Percentiles rank a stretch among this genome's conserved stretches.
phyloP scores from a whole-genome alignment of 2,888 invertebrate species.

The Entomobrya proxima region DNA sequence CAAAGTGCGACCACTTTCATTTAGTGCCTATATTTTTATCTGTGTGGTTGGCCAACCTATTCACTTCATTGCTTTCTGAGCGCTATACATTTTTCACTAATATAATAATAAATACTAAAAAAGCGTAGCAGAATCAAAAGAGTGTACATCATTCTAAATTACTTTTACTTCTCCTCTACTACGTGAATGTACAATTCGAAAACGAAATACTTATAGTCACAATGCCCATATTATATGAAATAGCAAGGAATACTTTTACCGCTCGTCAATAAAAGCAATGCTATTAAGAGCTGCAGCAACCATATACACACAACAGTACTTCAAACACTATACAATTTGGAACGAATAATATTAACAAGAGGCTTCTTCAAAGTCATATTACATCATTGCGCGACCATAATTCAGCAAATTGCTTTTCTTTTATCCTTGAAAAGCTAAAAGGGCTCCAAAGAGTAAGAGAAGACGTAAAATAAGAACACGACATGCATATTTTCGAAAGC shows the following conservation, averaged over 20 bases:
- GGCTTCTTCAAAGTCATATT: conserved; percentile 62
- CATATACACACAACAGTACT: not conserved
- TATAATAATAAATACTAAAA: conserved; percentile 23
- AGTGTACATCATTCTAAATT: not conserved
- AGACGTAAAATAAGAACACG: not conserved
- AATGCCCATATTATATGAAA: conserved; percentile 1
- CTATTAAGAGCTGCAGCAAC: not conserved
- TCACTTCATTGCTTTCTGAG: not conserved
- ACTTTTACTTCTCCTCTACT: not conserved
- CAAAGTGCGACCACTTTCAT: not conserved
- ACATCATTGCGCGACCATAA: conserved; percentile 61
- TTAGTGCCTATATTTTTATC: conserved; percentile 1
- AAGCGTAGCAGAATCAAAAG: not conserved
- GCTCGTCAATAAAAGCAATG: conserved; percentile 46
- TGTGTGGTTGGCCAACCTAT: conserved; percentile 12
- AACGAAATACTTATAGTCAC: conserved; percentile 2
- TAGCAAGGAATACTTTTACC: conserved; percentile 22
- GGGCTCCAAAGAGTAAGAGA: conserved; percentile 16
- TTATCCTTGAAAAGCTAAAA: conserved; percentile 59
- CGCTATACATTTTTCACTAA: conserved; percentile 4
- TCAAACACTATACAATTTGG: conserved; percentile 37
- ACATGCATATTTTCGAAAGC: too few relatives aligned
- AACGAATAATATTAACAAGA: conserved; percentile 39
- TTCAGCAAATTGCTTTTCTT: conserved; percentile 62
- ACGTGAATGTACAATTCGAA: conserved; percentile 1